Evolutionary conservation across 2,888 invertebrate species (phyloP).

Genomic region (Drosophila nigricruria): DNA sequence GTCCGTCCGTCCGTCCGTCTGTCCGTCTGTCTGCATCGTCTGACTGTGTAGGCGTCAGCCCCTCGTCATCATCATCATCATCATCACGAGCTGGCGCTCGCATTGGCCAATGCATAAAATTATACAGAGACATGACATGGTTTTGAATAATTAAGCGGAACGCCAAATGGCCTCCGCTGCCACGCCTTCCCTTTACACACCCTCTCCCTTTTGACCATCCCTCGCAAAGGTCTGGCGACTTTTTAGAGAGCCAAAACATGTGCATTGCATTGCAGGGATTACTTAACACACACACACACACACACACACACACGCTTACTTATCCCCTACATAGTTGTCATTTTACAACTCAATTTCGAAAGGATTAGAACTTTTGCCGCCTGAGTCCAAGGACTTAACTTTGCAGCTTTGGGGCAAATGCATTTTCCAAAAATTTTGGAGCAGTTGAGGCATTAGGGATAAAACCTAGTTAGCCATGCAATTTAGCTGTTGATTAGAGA

Average conservation of each 20-base stretch:
- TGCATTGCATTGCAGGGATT: slow-evolving; percentile 49
- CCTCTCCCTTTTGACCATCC: background rate
- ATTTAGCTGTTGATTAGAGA: background rate
- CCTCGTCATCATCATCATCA: slow-evolving; percentile 47
- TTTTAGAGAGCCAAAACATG: slow-evolving; percentile 33
- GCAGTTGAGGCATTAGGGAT: background rate
- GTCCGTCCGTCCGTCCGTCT: background rate
- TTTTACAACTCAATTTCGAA: slow-evolving; percentile 62
- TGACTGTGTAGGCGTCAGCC: slow-evolving; percentile 58
- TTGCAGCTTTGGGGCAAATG: slow-evolving; percentile 11
- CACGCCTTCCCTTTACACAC: slow-evolving; percentile 6
- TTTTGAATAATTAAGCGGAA: slow-evolving; percentile 85
- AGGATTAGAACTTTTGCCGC: slow-evolving; percentile 50
- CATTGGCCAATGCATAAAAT: slow-evolving; percentile 83
- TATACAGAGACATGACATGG: slow-evolving; percentile 84
- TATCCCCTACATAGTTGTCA: slow-evolving; percentile 40
- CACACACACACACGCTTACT: slow-evolving; percentile 11
- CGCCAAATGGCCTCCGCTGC: slow-evolving; percentile 54
- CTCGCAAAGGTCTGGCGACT: slow-evolving; percentile 24
- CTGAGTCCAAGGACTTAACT: slow-evolving; percentile 46
- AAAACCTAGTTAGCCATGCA: background rate
- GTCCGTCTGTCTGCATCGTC: slow-evolving; percentile 24
- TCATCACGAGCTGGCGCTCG: slow-evolving; percentile 56
- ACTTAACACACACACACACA: slow-evolving; percentile 6
- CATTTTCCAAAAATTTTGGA: slow-evolving; percentile 12